Base-by-base conservation (phyloP, 1,140 invertebrate species). In the Drosophila mauritiana region DNA sequence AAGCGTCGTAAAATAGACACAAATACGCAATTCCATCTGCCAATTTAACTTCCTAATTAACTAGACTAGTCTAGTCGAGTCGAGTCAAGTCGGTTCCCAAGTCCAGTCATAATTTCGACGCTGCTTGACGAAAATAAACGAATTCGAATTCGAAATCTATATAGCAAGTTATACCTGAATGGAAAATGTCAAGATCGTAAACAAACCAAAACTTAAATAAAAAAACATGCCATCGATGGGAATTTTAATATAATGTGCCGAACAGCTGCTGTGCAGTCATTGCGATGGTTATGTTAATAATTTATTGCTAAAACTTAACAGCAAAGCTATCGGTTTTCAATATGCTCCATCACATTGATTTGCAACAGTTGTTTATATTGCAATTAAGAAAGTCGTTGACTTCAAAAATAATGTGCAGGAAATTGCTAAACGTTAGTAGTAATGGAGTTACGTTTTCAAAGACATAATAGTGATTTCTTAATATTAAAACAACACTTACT, bases 171-270 rank as follows among this genome's bases (percentile, higher is more conserved):
- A 52, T 65, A 79, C 56, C 83, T 59, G 75, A 65, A 73, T 73
- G 62, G 72, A 84, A 77, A 88, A 89, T 89, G 80, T 88, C 84
- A 89, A 89, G 83, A 84, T 73, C 83, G 73, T 88, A 84, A 89
- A 80, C 63, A 52, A 64, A 37, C 37, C 20, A 1, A 78, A 80
- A 46, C 17, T 22, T 17, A 53, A 65, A 37, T 2, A 36, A 52
- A 34, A 34, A 58, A 58, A 62, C 58, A 37, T 61, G 49, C 36
- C n/a, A n/a, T 22, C 36, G 3, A 59, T 45, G 25, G 15, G 22
- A 31, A n/a, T 12, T 10, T 22, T 6, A 31, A 1, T 1, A 27
- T 8, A 7, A 17, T 22, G 22, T 17, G 12, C 4, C 15, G n/a
- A 63, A 46, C 5, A 17, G 10, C 5, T 39, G 4, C 8, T 25